Base-by-base conservation (phyloP, 2,888 invertebrate genomes). In the Trissoscelio sp. region DNA sequence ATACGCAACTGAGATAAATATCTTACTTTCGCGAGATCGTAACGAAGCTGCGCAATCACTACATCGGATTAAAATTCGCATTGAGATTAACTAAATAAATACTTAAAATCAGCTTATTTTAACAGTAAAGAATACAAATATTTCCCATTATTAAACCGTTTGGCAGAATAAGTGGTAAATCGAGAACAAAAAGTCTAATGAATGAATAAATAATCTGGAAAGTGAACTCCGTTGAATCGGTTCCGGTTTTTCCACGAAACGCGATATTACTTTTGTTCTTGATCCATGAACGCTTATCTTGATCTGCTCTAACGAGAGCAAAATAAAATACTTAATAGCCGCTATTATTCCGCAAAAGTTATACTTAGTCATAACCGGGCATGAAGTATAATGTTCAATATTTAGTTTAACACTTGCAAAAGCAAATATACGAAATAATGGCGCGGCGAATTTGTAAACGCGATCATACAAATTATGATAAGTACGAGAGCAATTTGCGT, bases 181-280 rank as follows among this genome's bases (percentile, higher is more conserved):
- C 46, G 20, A 60, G 66, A 67, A 67, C 39, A 75, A 75, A 51
- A 51, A 51, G 28, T 66, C 18, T 24, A 58, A 18, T 16, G 73
- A 64, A 28, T 67, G 31, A 51, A 64, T 66, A 66, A 69, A 39
- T 46, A 64, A 60, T 37, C 42, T 60, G 79, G 64, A 79, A 72
- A 79, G 66, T 70, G 66, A 66, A 55, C 44, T 57, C 42, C 20
- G 53, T 3, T 14, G 34, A 53, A 69, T 62, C 28, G 37, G 72
- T 72, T 72, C 79, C 66, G 66, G 64, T 66, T 66, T 70, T 58
- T 31, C 7, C 39, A 14, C 11, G 44, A 31, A 66, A 57, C 55
- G 58, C 20, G 18, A 66, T 39, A 72, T 79, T 58, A 58, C 66
- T 58, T 79, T 69, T 77, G 77, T 77, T 77, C 69, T 34, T 66